Conservation (phyloP, 30 jellyfish, hydroid and myxozoan species). For the Aurelia sp. region DNA sequence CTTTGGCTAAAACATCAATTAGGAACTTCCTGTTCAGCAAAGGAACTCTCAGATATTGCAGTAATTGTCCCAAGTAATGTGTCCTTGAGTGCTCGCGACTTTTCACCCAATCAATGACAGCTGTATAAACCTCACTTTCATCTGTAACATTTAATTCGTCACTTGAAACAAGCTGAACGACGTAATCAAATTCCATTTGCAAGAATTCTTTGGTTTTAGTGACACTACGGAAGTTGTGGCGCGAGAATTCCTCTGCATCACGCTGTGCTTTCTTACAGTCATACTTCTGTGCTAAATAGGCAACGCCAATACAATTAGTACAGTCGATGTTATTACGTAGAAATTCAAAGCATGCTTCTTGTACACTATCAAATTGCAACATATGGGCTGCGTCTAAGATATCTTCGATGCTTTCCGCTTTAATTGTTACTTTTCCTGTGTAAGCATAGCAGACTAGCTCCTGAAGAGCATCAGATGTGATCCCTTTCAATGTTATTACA, state of each 20-base stretch:
- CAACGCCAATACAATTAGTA: slow-evolving; percentile 81
- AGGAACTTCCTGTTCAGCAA: slow-evolving; percentile 80
- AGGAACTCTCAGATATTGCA: slow-evolving; percentile 75
- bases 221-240: slow-evolving; percentile 78
- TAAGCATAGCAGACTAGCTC: slow-evolving; percentile 70
- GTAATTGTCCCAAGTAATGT: slow-evolving; percentile 47
- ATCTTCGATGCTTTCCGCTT: slow-evolving; percentile 57
- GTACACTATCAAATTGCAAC: slow-evolving; percentile 83
- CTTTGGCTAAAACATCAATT: slow-evolving; percentile 78
- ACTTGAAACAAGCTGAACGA: slow-evolving; percentile 61
- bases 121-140: slow-evolving; percentile 87
- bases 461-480: slow-evolving; percentile 55
- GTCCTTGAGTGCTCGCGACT: slow-evolving; percentile 25
- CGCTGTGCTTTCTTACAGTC: slow-evolving; percentile 68
- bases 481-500: slow-evolving; percentile 56
- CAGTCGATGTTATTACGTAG: slow-evolving; percentile 65
- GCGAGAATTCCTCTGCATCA: slow-evolving; percentile 68
- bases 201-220: slow-evolving; percentile 63
- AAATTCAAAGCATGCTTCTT: slow-evolving; percentile 80
- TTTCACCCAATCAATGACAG: slow-evolving; percentile 79
- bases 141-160: slow-evolving; percentile 79
- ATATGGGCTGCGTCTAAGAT: slow-evolving; percentile 86
- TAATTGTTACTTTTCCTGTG: slow-evolving; percentile 62
- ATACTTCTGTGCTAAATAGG: slow-evolving; percentile 78
- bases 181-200: slow-evolving; percentile 58